These are phyloP conservation scores for Todiramphus chloris DNA, from an alignment of 2,113 vertebrate genomes.

Conservation along the genomic window DNA sequence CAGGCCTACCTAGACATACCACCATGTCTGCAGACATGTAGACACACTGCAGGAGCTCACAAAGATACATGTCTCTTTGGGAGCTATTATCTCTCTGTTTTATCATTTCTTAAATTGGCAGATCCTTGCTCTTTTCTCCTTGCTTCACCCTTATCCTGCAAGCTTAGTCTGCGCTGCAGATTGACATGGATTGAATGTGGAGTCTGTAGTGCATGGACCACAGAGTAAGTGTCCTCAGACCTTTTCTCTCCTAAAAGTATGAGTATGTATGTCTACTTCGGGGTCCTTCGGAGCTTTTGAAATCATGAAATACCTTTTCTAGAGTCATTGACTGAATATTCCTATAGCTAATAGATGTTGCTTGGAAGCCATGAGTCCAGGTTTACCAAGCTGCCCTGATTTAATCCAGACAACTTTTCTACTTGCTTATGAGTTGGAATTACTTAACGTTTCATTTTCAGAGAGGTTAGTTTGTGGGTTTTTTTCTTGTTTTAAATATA, in stretches of 20 bases:
- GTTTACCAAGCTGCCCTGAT: neutral
- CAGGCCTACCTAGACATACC: neutral
- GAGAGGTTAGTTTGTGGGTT: neutral
- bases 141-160: accelerated
- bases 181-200: neutral
- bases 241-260: neutral
- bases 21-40: neutral
- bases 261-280: neutral
- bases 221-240: neutral
- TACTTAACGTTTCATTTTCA: neutral
- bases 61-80: accelerated
- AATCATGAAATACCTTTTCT: neutral
- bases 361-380: neutral
- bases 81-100: neutral
- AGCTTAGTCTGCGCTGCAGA: neutral
- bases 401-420: neutral
- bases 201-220: neutral
- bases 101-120: neutral
- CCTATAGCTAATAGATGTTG: neutral
- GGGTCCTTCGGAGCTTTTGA: neutral
- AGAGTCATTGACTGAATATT: neutral
- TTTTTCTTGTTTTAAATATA: neutral
- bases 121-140: neutral
- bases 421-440: neutral
- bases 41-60: neutral